These are phyloP conservation scores for Drosophila siamana DNA, from an alignment of 2,888 invertebrate species.

Conservation along the genomic window DNA sequence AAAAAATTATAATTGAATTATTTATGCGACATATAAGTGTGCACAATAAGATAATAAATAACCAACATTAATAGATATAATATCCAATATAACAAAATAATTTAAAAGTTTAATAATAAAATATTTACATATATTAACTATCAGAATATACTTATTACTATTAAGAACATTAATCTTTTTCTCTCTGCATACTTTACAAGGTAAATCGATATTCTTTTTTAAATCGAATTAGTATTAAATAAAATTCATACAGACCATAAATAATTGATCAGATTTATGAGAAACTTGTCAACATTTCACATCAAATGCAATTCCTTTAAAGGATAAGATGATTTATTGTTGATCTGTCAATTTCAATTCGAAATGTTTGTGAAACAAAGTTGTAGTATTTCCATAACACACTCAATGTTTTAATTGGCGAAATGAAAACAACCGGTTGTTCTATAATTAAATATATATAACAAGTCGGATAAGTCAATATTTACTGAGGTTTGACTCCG, in stretches of 20 bases:
- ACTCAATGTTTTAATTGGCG: too few relatives aligned
- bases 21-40: neutral
- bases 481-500: slow-evolving; percentile 27
- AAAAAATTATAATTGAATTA: neutral
- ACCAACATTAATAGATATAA: neutral
- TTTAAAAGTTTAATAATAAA: slow-evolving; percentile 5
- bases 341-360: too few relatives aligned
- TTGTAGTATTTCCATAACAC: too few relatives aligned
- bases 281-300: too few relatives aligned
- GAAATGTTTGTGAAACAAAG: too few relatives aligned
- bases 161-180: slow-evolving; percentile 10
- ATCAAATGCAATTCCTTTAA: too few relatives aligned
- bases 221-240: too few relatives aligned
- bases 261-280: too few relatives aligned
- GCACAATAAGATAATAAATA: slow-evolving; percentile 4
- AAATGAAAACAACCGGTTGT: neutral
- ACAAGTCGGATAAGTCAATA: slow-evolving; percentile 18
- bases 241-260: too few relatives aligned
- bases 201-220: too few relatives aligned
- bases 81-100: neutral
- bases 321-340: too few relatives aligned
- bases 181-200: slow-evolving; percentile 23
- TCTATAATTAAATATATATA: slow-evolving; percentile 9
- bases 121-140: slow-evolving; percentile 24
- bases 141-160: slow-evolving; percentile 1